Conservation (phyloP, 2,797 vertebrate genomes). For the Syngnathus acus region DNA sequence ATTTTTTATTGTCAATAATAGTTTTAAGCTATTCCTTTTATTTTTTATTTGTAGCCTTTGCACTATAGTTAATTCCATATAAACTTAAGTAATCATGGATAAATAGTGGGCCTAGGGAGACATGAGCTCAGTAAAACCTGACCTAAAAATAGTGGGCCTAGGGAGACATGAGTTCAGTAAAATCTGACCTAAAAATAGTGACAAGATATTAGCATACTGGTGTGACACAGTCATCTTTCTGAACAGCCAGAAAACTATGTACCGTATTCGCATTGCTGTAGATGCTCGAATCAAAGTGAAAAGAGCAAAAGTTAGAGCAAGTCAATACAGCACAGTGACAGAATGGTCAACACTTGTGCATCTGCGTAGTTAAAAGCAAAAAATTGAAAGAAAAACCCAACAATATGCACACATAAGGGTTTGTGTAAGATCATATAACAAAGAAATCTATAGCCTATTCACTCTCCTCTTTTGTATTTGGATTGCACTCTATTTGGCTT, state of each 20-base stretch:
- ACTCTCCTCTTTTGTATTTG: slow-evolving; percentile 48
- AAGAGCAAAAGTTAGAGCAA: slow-evolving; percentile 13
- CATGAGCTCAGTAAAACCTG: neutral
- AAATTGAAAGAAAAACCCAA: slow-evolving; percentile 5
- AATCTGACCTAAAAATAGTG: neutral
- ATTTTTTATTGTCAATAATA: slow-evolving; percentile 24
- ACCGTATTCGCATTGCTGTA: neutral
- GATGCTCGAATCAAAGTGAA: neutral
- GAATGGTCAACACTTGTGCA: slow-evolving; percentile 26
- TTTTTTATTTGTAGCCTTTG: slow-evolving; percentile 4
- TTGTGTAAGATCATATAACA: slow-evolving; percentile 29
- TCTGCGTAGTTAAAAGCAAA: slow-evolving; percentile 38
- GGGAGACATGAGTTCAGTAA: neutral
- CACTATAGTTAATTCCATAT: slow-evolving; percentile 29
- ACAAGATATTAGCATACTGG: neutral
- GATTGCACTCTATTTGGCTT: slow-evolving; percentile 28
- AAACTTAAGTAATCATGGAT: slow-evolving; percentile 7
- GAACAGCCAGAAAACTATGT: too few species aligned
- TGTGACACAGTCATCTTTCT: too few species aligned
- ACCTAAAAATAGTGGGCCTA: neutral
- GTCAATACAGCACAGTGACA: slow-evolving; percentile 31
- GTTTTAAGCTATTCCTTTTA: slow-evolving; percentile 16
- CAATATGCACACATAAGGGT: slow-evolving; percentile 18
- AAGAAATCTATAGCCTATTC: slow-evolving; percentile 45
- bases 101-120: neutral